Conservation (phyloP, 1,140 invertebrate species). For the Armadillidium nasatum region DNA sequence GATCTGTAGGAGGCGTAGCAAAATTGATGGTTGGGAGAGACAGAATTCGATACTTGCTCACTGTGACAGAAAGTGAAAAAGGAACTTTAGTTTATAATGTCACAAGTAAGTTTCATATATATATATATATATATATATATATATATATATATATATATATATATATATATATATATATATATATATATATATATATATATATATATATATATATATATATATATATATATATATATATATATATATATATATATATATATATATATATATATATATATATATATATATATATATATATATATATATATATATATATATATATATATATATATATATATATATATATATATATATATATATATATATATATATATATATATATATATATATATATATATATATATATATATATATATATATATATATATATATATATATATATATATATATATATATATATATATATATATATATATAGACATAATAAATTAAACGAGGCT, state of each 20-base stretch:
- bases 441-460: neutral
- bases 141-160: constrained; percentile 27
- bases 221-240: neutral
- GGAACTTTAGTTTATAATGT: neutral
- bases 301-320: neutral
- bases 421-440: constrained; percentile 17
- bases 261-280: neutral
- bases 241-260: constrained; percentile 11
- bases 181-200: constrained; percentile 26
- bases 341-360: constrained; percentile 4
- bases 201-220: constrained; percentile 23
- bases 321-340: neutral
- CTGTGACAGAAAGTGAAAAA: neutral
- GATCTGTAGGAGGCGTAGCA: neutral
- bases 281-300: constrained; percentile 2
- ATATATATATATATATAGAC: constrained; percentile 20
- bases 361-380: neutral
- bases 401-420: neutral
- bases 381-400: constrained; percentile 12
- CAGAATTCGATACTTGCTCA: neutral
- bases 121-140: constrained; percentile 24
- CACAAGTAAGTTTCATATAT: constrained; percentile 1
- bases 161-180: constrained; percentile 23
- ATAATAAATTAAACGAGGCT: too few relatives aligned
- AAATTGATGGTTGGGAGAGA: neutral